A percentile compares a stretch with the other conserved stretches of the same genome.
Conservation (phyloP, 92 coral and sea anemone genomes). For the Pocillopora grandis region DNA sequence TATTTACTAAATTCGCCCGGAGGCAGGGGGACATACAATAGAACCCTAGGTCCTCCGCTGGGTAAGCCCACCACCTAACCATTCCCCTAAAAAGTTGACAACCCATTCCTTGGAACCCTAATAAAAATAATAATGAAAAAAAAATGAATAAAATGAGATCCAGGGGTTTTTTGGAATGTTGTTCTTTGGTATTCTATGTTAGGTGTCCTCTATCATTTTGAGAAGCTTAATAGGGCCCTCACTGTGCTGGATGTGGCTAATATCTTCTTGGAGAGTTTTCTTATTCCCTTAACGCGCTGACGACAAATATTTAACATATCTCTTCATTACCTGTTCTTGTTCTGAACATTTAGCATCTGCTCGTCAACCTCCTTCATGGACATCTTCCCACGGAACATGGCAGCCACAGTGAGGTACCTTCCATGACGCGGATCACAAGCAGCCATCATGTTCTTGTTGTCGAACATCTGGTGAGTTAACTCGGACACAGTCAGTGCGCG, state of each 20-base stretch:
- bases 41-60: no score
- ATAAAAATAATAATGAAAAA: no score
- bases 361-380: slow-evolving; percentile 82
- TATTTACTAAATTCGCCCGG: no score
- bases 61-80: no score
- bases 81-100: no score
- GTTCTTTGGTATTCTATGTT: no score
- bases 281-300: background rate
- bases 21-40: no score
- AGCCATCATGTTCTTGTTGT: slow-evolving; percentile 97
- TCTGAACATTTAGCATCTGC: slow-evolving; percentile 58
- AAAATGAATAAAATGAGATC: no score
- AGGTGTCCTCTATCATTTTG: no score
- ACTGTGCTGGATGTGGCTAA: background rate
- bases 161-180: no score
- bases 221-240: background rate
- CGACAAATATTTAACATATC: background rate
- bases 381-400: slow-evolving; percentile 83
- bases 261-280: background rate
- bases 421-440: slow-evolving; percentile 96
- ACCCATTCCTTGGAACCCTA: no score
- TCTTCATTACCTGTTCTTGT: slow-evolving; percentile 53
- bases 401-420: slow-evolving; percentile 84
- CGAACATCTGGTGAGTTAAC: slow-evolving; percentile 96
- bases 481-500: slow-evolving; percentile 88